Conservation (phyloP, 2,888 invertebrate species). For the Lysandra bellargus region DNA sequence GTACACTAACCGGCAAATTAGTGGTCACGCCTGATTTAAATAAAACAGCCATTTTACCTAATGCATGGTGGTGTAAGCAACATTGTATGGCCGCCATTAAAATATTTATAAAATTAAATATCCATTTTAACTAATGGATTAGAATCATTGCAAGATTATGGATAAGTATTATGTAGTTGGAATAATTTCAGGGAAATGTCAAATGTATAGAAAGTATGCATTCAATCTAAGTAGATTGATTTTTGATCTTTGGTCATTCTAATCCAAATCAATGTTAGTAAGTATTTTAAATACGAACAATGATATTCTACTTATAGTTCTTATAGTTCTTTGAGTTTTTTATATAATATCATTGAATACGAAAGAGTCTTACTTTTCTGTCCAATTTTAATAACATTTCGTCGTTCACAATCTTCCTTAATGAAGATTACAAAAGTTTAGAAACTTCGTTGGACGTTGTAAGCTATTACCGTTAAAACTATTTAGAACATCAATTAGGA, state of each 20-base stretch:
- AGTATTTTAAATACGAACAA: too few species aligned
- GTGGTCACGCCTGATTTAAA: background rate
- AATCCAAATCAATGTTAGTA: too few species aligned
- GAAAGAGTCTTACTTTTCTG: too few species aligned
- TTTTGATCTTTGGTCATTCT: too few species aligned
- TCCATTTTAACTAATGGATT: background rate
- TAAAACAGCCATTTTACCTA: background rate
- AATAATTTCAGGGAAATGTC: background rate
- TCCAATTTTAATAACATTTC: too few species aligned
- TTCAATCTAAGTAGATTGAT: too few species aligned
- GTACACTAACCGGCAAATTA: background rate
- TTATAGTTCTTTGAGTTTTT: too few species aligned
- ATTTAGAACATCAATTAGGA: constrained; percentile 26
- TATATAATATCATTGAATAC: too few species aligned
- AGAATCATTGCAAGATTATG: too few species aligned
- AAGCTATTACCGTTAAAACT: constrained; percentile 1
- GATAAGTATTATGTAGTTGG: background rate
- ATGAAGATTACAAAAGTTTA: background rate
- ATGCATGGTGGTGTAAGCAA: background rate
- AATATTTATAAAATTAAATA: background rate
- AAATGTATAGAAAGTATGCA: background rate
- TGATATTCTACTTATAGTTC: too few species aligned
- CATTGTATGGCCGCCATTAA: background rate
- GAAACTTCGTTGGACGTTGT: background rate
- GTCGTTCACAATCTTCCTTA: background rate